Percentiles rank a stretch among this genome's conserved stretches.
Evolutionary conservation across 2,113 vertebrate species (phyloP).

Genomic region (Osmerus mordax): DNA sequence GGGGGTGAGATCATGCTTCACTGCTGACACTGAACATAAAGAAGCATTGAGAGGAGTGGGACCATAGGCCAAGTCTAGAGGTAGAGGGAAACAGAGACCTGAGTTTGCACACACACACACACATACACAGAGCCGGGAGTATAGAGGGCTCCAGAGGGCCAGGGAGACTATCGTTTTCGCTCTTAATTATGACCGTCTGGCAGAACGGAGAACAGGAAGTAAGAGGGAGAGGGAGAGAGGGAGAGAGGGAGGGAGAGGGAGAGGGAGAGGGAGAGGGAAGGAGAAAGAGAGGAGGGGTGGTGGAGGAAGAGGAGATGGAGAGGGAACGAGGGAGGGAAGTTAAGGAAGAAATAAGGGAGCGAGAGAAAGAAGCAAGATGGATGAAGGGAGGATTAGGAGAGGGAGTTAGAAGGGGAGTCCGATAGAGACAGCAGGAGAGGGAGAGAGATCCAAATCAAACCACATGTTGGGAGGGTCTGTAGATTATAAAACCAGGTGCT

Average conservation of each 20-base stretch:
- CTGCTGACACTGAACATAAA: conserved; percentile 71
- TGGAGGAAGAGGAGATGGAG: conserved; percentile 30
- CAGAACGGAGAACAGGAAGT: conserved; percentile 75
- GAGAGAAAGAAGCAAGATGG: conserved; percentile 52
- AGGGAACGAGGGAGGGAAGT: conserved; percentile 39
- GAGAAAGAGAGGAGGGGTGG: conserved; percentile 15
- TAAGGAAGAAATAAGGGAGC: conserved; percentile 53
- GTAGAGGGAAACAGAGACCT: conserved; percentile 56
- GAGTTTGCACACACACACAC: conserved; percentile 34
- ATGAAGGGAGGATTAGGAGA: conserved; percentile 52
- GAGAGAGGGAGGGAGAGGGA: conserved; percentile 33
- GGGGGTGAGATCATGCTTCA: conserved; percentile 72
- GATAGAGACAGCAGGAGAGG: conserved; percentile 28
- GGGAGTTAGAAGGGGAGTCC: conserved; percentile 24
- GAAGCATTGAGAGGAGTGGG: conserved; percentile 71
- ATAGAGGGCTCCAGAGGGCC: conserved; percentile 70
- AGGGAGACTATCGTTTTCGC: conserved; percentile 76
- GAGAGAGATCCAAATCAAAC: conserved; percentile 59
- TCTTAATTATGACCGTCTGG: conserved; percentile 80
- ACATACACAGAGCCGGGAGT: conserved; percentile 58
- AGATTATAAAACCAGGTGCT: conserved; percentile 74
- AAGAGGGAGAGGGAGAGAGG: conserved; percentile 61
- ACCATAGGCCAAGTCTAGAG: conserved; percentile 69
- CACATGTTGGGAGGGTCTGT: conserved; percentile 54
- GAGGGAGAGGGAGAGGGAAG: conserved; percentile 34